Conservation (phyloP, 2,113 vertebrate genomes). For the Erythrocercus mccallii region DNA sequence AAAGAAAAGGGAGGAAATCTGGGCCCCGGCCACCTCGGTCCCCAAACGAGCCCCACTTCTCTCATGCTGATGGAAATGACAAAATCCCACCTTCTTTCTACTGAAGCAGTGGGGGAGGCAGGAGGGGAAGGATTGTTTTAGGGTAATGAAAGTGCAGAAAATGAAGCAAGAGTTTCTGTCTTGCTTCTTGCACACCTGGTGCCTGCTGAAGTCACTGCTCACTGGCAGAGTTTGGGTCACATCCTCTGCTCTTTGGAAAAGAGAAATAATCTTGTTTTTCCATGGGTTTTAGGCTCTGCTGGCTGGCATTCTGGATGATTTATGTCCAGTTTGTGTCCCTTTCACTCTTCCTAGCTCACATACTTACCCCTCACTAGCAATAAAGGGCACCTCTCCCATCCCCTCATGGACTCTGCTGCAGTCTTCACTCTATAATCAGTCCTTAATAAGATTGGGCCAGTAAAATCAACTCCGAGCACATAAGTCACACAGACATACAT, state of each 20-base stretch:
- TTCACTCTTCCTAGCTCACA: background rate
- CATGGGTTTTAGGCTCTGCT: background rate
- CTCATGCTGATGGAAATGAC: background rate
- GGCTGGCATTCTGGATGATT: conserved; percentile 44
- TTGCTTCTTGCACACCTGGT: fast-evolving
- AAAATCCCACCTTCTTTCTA: background rate
- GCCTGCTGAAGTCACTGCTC: background rate
- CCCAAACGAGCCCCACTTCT: background rate
- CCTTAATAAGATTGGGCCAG: conserved; percentile 67
- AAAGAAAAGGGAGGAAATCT: conserved; percentile 27
- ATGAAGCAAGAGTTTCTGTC: background rate
- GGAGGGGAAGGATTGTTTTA: background rate
- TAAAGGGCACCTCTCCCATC: conserved; percentile 48
- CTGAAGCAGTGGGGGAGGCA: background rate
- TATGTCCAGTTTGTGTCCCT: conserved; percentile 5
- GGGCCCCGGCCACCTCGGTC: background rate
- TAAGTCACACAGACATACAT: conserved; percentile 68
- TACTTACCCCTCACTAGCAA: background rate
- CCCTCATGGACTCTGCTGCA: conserved; percentile 32
- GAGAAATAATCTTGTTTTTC: background rate
- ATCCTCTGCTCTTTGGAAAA: background rate
- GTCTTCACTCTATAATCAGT: conserved; percentile 60
- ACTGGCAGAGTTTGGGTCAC: background rate
- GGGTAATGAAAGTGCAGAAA: background rate
- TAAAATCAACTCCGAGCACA: conserved; percentile 56